Base-by-base conservation (phyloP, 2,888 invertebrate species). In the Chesias legatella region DNA sequence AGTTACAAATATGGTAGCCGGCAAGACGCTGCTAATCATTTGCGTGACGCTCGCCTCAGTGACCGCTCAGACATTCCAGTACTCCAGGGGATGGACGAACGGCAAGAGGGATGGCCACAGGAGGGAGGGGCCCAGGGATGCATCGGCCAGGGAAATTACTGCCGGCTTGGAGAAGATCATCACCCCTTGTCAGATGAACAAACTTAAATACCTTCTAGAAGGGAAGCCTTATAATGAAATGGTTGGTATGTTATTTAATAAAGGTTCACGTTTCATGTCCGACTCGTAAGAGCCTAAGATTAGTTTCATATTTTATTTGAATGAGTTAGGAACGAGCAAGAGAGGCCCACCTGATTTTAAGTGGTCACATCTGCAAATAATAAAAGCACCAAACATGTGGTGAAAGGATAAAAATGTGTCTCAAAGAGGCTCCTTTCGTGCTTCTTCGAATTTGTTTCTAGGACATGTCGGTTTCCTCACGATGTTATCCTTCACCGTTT, bases 41-140 rank as follows among this genome's bases (percentile, higher is more conserved):
- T 58, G 89, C 35, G 70, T 89, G 53, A 70, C 88, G 9, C 53
- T 90, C 26, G 73, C 83, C 0, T 70, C 81, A 3, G 88, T 85
- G 30, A 67, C 88, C 0, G 90, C 91, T 0, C 94, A 94, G 77
- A 94, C 93, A 4, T 94, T 94, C 80, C 94, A 94, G 63, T 94
- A 94, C 73, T 94, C 93, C 25, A 82, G 92, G 0, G 94, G 94
- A 3, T 94, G 94, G 94, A 94, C 92, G 48, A 94, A 93, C 62
- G 94, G 94, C 10, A 93, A 93, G 60, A 76, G 92, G 0, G 80
- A 75, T 33, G 79, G 80, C 0, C 74, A 70, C 43, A 68, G 58
- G 43, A 54, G 60, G 6, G 47, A 44, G 1, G 72, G 71, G 0
- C 64, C 25, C 13, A 37, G 69, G 1, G 35, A 62, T 22, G 22